Evolutionary conservation across 2,113 vertebrate genomes (phyloP).

Genomic region (Bufo gargarizans): DNA sequence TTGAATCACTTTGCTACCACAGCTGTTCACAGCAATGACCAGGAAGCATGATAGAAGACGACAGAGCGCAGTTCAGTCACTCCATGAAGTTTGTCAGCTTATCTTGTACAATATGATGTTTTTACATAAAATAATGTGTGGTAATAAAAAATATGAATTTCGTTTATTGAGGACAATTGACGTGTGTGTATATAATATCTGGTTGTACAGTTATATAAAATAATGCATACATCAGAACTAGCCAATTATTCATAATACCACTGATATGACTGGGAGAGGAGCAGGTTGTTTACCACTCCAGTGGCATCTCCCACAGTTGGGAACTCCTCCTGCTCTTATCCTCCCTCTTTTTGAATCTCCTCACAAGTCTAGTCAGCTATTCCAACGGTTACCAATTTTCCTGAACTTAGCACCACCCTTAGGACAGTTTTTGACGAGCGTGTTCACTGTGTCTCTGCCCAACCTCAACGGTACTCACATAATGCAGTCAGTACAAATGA

Average conservation of each 20-base stretch:
- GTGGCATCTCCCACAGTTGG: not conserved
- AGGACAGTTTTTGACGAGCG: no score
- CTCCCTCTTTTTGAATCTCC: not conserved
- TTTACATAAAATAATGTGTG: not conserved
- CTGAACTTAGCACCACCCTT: not conserved
- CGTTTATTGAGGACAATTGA: not conserved
- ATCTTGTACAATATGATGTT: not conserved
- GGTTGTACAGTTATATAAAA: not conserved
- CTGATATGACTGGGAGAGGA: not conserved
- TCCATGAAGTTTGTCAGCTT: not conserved
- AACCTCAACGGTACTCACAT: no score
- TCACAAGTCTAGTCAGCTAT: not conserved
- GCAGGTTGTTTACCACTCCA: not conserved
- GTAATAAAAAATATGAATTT: not conserved
- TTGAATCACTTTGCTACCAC: constrained; percentile 8
- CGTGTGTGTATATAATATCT: not conserved
- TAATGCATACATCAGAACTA: not conserved
- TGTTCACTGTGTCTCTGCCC: no score
- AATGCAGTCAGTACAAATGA: no score
- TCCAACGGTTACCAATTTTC: not conserved
- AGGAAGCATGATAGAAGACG: not conserved
- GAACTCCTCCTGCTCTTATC: not conserved
- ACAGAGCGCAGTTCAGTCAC: not conserved
- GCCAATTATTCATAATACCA: not conserved
- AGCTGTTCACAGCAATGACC: constrained; percentile 31